These are phyloP conservation scores for Sturnira hondurensis DNA, from an alignment of 2,113 vertebrate species.

Conservation along the genomic window DNA sequence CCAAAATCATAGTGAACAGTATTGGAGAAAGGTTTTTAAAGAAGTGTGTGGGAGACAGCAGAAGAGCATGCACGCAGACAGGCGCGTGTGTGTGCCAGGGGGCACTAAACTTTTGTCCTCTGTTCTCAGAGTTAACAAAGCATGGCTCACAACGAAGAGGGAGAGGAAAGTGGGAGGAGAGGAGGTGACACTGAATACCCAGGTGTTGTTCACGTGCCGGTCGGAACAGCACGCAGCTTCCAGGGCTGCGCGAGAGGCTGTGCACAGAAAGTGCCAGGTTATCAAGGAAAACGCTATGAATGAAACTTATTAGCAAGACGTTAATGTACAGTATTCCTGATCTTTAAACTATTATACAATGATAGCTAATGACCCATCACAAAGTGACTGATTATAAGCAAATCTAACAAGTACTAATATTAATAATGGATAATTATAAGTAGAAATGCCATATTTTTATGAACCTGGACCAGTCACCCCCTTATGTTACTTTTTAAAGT, in stretches of 20 bases:
- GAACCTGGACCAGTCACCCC: not conserved
- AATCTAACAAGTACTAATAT: not conserved
- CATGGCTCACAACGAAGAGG: not conserved
- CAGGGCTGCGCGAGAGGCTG: rapidly evolving
- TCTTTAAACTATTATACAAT: not conserved
- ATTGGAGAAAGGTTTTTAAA: not conserved
- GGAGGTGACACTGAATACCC: rapidly evolving
- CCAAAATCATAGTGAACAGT: not conserved
- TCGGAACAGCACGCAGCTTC: not conserved
- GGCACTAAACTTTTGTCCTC: not conserved
- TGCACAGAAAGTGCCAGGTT: not conserved
- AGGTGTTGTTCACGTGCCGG: rapidly evolving
- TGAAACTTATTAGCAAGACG: not conserved
- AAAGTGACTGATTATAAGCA: not conserved
- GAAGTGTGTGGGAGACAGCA: not conserved
- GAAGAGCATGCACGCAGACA: not conserved
- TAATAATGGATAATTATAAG: not conserved
- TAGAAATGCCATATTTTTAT: not conserved
- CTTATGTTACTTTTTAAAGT: not conserved
- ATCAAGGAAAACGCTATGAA: not conserved
- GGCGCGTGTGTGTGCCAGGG: not conserved
- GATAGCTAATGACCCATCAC: not conserved
- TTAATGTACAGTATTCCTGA: not conserved
- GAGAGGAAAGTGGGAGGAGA: no score
- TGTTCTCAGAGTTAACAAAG: not conserved